Conservation (phyloP, 1,140 invertebrate species). For the Drosophila erecta region DNA sequence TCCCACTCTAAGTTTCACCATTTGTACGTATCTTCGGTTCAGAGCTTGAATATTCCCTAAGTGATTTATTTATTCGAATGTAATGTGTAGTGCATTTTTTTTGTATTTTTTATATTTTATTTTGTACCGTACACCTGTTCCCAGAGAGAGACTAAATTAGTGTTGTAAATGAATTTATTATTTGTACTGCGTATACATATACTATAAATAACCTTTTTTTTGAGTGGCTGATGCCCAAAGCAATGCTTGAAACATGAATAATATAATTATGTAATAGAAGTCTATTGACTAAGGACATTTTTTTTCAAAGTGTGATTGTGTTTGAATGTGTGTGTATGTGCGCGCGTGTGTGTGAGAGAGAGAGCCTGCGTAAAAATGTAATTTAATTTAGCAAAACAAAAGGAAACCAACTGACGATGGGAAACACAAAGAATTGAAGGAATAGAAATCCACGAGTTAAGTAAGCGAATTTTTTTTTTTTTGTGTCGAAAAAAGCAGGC, state of each 20-base stretch:
- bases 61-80: slow-evolving; percentile 72
- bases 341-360: background rate
- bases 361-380: slow-evolving; percentile 68
- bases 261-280: slow-evolving; percentile 48
- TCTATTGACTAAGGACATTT: slow-evolving; percentile 50
- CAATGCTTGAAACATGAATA: slow-evolving; percentile 65
- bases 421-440: slow-evolving; percentile 16
- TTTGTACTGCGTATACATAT: slow-evolving; percentile 42
- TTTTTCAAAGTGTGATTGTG: slow-evolving; percentile 31
- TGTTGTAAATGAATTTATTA: slow-evolving; percentile 64
- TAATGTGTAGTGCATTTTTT: slow-evolving; percentile 28
- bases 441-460: slow-evolving; percentile 34
- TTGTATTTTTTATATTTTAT: slow-evolving; percentile 11
- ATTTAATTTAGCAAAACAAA: slow-evolving; percentile 67
- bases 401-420: background rate
- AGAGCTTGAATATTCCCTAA: slow-evolving; percentile 67
- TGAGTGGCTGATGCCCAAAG: slow-evolving; percentile 56
- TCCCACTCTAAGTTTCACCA: background rate
- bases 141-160: slow-evolving; percentile 79
- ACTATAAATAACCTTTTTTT: slow-evolving; percentile 14
- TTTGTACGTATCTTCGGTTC: slow-evolving; percentile 33
- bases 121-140: slow-evolving; percentile 43
- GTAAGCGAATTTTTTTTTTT: slow-evolving; percentile 63
- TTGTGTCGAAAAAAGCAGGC: slow-evolving; percentile 35
- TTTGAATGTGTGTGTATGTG: slow-evolving; percentile 14